Percentiles rank a stretch among this genome's conserved stretches.
These are phyloP conservation scores for Meloe dianella DNA, from an alignment of 2,888 invertebrate genomes.

Conservation along the genomic window DNA sequence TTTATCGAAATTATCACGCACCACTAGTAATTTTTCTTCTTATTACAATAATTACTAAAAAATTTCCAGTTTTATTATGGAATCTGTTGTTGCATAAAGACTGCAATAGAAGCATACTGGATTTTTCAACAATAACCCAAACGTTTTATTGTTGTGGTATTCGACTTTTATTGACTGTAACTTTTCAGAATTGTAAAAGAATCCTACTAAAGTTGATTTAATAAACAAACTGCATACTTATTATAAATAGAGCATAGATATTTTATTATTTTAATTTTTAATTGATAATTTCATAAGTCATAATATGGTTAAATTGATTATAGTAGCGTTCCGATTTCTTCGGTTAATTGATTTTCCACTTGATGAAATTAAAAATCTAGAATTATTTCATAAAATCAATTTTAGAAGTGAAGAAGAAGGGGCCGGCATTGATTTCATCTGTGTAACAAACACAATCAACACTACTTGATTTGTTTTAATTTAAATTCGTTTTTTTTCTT, in stretches of 20 bases:
- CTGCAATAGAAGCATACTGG: conserved; percentile 14
- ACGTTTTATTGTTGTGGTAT: conserved; percentile 18
- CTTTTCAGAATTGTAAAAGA: conserved; percentile 6
- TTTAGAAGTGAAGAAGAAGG: background rate
- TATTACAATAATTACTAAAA: conserved; percentile 26
- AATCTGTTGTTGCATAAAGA: conserved; percentile 13
- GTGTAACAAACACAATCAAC: background rate
- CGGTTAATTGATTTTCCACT: background rate
- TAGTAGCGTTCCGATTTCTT: background rate
- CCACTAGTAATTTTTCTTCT: conserved; percentile 30
- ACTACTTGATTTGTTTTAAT: background rate
- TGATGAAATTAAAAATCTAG: background rate
- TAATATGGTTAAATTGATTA: background rate
- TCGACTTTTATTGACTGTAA: conserved; percentile 5
- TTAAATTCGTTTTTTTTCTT: background rate
- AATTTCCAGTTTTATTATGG: conserved; percentile 25
- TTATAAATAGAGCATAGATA: background rate
- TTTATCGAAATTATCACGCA: conserved; percentile 30
- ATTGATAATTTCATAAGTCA: background rate
- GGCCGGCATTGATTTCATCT: background rate
- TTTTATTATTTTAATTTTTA: background rate
- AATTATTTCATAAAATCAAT: background rate
- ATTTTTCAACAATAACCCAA: conserved; percentile 29
- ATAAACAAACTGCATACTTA: background rate
- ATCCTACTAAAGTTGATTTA: conserved; percentile 1